phyloP scores from a whole-genome alignment of 1,140 invertebrate genomes.

The Halotydeus destructor region DNA sequence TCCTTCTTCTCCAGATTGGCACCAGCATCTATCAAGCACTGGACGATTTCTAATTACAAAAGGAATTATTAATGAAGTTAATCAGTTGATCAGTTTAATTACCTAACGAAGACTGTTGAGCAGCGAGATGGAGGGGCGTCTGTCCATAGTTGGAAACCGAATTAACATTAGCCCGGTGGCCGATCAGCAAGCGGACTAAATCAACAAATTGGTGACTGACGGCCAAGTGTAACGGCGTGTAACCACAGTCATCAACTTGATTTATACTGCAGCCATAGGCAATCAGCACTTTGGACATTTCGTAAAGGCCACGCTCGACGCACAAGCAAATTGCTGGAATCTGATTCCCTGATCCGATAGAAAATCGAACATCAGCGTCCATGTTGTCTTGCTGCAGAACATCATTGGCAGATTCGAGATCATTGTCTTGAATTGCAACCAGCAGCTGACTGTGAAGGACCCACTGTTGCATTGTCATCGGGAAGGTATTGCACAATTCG shows the following conservation, averaged over 20 bases:
- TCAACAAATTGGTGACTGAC: conserved; percentile 16
- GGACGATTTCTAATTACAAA: conserved; percentile 16
- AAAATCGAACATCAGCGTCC: conserved; percentile 20
- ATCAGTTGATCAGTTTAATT: neutral
- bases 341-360: conserved; percentile 18
- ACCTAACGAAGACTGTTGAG: conserved; percentile 39
- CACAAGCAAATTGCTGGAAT: conserved; percentile 21
- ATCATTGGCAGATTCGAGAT: conserved; percentile 13
- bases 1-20: conserved; percentile 13
- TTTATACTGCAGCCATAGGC: conserved; percentile 24
- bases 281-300: conserved; percentile 18
- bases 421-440: conserved; percentile 20
- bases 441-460: conserved; percentile 6
- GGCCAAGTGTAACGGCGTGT: conserved; percentile 21
- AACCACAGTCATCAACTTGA: conserved; percentile 29
- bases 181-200: conserved; percentile 16
- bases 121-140: conserved; percentile 36
- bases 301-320: conserved; percentile 19
- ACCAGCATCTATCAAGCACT: conserved; percentile 13
- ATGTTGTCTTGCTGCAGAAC: conserved; percentile 19
- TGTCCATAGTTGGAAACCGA: conserved; percentile 19
- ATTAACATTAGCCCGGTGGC: conserved; percentile 17
- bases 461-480: conserved; percentile 10
- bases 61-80: neutral
- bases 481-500: no score